These are phyloP conservation scores for Antennarius striatus DNA, from an alignment of 2,113 vertebrate genomes.

Conservation along the genomic window DNA sequence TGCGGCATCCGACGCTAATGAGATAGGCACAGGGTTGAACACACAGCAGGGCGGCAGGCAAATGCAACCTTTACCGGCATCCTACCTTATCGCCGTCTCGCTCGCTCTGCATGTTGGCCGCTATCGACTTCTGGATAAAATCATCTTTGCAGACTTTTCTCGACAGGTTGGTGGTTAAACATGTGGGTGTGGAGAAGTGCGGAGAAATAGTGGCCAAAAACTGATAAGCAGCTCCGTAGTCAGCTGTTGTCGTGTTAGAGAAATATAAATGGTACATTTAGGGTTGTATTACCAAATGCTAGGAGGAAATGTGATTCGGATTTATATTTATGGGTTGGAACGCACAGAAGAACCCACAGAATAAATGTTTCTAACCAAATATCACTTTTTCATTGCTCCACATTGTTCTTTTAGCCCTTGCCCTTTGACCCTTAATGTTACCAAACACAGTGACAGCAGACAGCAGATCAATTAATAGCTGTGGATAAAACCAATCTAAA, in stretches of 20 bases:
- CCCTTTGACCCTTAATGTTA: conserved; percentile 40
- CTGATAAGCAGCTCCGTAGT: conserved; percentile 34
- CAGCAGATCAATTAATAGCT: conserved; percentile 17
- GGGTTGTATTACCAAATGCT: conserved; percentile 5
- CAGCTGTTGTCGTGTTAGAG: neutral
- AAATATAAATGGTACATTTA: neutral
- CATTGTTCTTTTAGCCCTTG: conserved; percentile 38
- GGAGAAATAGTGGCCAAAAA: conserved; percentile 36
- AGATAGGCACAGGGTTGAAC: conserved; percentile 23
- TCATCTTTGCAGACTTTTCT: conserved; percentile 3
- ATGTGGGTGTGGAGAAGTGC: conserved; percentile 25
- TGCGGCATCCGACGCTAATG: conserved; percentile 50
- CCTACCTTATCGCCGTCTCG: conserved; percentile 24
- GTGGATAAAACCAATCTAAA: neutral
- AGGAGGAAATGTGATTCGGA: neutral
- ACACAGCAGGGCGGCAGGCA: conserved; percentile 31
- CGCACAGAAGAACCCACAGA: neutral
- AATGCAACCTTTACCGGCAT: conserved; percentile 59
- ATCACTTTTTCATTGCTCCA: conserved; percentile 6
- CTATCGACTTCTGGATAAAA: conserved; percentile 10
- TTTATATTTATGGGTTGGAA: neutral
- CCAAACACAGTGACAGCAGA: conserved; percentile 37
- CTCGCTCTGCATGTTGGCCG: conserved; percentile 2
- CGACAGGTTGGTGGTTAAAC: conserved; percentile 44
- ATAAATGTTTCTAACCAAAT: conserved; percentile 28